Evolutionary conservation across 2,888 invertebrate genomes (phyloP), one percentile per base, ranked within the genome.

Genomic region (Tenthredo notha): DNA sequence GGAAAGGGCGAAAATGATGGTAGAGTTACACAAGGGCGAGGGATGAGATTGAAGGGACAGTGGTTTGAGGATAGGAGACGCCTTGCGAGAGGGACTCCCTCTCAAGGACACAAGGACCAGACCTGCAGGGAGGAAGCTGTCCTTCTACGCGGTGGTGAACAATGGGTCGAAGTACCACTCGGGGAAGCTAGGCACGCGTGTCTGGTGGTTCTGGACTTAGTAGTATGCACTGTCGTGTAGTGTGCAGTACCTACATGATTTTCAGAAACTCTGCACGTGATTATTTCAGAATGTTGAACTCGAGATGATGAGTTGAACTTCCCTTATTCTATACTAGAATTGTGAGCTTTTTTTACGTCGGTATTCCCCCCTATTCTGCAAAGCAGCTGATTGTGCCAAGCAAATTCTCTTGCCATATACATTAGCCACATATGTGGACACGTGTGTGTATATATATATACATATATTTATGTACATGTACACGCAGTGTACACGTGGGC

Each of bases 121-220:
- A 70, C n/a, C 15, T n/a, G 25, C 58, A 61, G 80, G 58, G 58
- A 61, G 58, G 58, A 58, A 33, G 15, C 80, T 77, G 80, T 80
- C 50, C 80, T 61, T 80, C 25, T 33, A 21, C 80, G 40, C 61
- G 29, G 50, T 21, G 50, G 47, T 47, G 83, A 83, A 83, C 83
- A 83, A 83, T 83, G 83, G 58, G 15, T 40, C 65, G 21, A 70
- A 83, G 83, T 83, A 58, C 83, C 83, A 83, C 83, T 83, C 83
- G 83, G 65, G 43, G 18, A 77, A 25, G 40, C 37, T n/a, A 37
- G 58, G 43, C 6, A 61, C 80, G 80, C 80, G 58, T 80, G 80
- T 80, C 80, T 80, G 58, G 10, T 61, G 37, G 21, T 40, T 40
- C 61, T 80, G 80, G 80, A 80, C 80, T 21, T 61, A 5, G 33